A percentile compares a stretch with the other conserved stretches of the same genome.
phyloP scores from a whole-genome alignment of 2,797 vertebrate species.

The Vespertilio murinus region DNA sequence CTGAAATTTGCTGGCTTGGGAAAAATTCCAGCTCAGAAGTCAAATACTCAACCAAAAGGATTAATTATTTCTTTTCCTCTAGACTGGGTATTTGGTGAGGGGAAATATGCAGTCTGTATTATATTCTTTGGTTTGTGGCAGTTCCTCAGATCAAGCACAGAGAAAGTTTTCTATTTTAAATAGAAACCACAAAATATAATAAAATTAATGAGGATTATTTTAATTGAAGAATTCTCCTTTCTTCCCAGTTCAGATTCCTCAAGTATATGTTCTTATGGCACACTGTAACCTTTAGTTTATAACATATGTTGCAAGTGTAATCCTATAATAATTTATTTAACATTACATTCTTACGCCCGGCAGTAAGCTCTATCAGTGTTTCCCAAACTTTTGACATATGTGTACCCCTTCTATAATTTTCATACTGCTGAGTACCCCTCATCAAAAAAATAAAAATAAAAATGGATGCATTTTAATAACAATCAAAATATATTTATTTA shows the following conservation, averaged over 20 bases:
- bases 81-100: background rate
- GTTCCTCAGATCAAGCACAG: background rate
- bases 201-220: background rate
- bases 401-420: too few species aligned
- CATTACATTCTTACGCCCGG: background rate
- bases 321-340: background rate
- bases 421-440: too few species aligned
- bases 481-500: too few species aligned
- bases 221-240: background rate
- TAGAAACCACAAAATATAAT: background rate
- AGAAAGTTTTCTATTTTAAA: conserved; percentile 29
- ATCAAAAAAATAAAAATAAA: too few species aligned
- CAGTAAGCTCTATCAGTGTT: background rate
- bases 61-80: background rate
- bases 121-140: background rate
- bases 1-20: conserved; percentile 30
- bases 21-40: background rate
- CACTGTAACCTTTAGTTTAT: background rate
- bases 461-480: too few species aligned
- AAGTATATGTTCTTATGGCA: background rate
- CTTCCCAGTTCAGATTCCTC: background rate
- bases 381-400: too few species aligned
- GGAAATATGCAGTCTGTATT: background rate
- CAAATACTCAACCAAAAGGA: background rate
- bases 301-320: background rate